phyloP scores from a whole-genome alignment of 2,113 vertebrate species.

The Saimiri boliviensis region DNA sequence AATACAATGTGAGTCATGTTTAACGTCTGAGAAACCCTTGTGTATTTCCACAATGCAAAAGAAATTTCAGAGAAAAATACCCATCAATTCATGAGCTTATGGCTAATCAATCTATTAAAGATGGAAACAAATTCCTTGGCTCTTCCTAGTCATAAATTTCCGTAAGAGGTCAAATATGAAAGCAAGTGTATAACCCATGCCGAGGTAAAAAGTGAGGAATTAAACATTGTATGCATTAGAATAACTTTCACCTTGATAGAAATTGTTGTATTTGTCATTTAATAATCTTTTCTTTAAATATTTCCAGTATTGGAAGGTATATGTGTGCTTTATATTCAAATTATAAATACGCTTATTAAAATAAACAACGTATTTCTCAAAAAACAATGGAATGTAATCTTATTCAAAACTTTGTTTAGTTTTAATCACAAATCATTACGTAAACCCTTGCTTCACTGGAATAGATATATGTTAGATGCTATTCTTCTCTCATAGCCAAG shows the following conservation, averaged over 20 bases:
- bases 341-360: constrained; percentile 35
- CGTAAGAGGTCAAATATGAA: constrained; percentile 1
- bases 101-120: neutral
- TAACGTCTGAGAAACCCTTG: neutral
- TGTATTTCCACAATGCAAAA: neutral
- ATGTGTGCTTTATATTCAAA: constrained; percentile 34
- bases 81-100: neutral
- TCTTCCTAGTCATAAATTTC: neutral
- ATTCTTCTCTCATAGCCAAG: neutral
- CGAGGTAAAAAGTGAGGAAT: neutral
- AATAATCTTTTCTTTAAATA: neutral
- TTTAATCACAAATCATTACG: constrained; percentile 37
- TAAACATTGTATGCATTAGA: neutral
- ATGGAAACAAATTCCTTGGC: neutral
- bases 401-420: constrained; percentile 43
- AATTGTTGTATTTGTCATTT: neutral
- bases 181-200: neutral
- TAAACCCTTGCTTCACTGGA: constrained; percentile 40
- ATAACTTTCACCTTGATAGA: neutral
- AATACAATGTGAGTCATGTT: neutral
- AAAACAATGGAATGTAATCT: constrained; percentile 61
- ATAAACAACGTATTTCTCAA: neutral
- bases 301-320: neutral
- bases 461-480: constrained; percentile 43
- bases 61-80: neutral